Evolutionary conservation across 2,797 vertebrate genomes (phyloP), one percentile per base, ranked within the genome.

Genomic region (Psittacula derbiana): DNA sequence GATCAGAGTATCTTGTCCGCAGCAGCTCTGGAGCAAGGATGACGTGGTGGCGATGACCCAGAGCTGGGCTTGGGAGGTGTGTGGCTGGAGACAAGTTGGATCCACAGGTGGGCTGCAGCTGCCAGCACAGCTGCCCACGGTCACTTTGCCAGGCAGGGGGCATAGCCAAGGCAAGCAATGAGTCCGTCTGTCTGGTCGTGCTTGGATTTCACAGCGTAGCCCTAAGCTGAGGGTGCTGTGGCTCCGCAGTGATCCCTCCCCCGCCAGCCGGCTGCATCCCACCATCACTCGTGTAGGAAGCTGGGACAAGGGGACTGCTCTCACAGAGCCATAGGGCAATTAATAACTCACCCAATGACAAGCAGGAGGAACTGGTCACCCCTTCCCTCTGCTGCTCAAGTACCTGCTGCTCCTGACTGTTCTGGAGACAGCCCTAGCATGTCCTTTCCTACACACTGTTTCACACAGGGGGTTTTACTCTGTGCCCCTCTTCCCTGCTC

Each of bases 151-250:
- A 2, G 27, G 46, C 1, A 1, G n/a, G 41, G 38, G 74, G 14
- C 71, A 82, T 55, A 80, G 93, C 72, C 61, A 88, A 93, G 55
- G 66, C 58, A 81, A 89, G 66, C 55, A 79, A 43, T 7, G 43
- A 90, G 16, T 40, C 55, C 0, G 4, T 43, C 50, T 1, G 4
- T 43, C 52, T 86, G 73, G 27, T 47, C 1, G 3, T 0, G 1
- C 67, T 74, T 60, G 72, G 28, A 40, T 94, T 90, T 85, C 55
- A 47, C 24, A 76, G 81, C 71, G 58, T 41, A 61, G 43, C 33
- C 74, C 31, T n/a, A n/a, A 73, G 9, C 18, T 40, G 55, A n/a
- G 78, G 58, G 44, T 72, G 62, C 62, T 53, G 67, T 2, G 3
- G 57, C 41, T 25, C 28, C 17, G 1, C 49, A 52, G 40, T 33